phyloP scores from a whole-genome alignment of 2,113 vertebrate genomes.

The Pogonocichla stellata region DNA sequence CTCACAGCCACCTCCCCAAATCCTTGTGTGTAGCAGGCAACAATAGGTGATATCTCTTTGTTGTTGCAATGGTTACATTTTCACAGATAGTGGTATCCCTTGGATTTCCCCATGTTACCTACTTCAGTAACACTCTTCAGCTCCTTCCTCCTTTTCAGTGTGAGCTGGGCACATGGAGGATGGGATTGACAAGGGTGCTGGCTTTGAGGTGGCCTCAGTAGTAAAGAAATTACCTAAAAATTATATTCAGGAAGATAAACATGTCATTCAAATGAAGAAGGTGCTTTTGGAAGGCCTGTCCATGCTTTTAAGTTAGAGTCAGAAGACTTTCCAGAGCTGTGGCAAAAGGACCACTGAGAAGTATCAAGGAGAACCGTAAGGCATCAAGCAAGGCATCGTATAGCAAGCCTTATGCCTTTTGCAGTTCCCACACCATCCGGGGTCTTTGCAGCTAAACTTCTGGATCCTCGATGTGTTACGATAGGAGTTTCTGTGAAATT shows the following conservation, averaged over 20 bases:
- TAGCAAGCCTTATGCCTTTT: neutral
- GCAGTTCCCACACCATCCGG: neutral
- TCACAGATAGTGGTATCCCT: neutral
- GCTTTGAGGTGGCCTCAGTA: neutral
- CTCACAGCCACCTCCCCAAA: neutral
- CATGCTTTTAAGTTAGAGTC: neutral
- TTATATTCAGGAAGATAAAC: neutral
- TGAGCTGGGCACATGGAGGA: neutral
- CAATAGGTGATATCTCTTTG: neutral
- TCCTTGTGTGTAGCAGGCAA: neutral
- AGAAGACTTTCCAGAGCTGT: neutral
- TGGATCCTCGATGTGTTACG: neutral
- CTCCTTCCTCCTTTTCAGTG: neutral
- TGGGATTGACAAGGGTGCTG: neutral
- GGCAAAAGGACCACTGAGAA: neutral
- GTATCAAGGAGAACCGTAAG: accelerated
- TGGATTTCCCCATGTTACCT: neutral
- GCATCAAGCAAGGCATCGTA: neutral
- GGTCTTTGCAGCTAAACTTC: neutral
- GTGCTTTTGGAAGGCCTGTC: neutral
- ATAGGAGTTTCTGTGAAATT: neutral
- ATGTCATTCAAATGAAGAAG: neutral
- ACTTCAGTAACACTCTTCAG: neutral
- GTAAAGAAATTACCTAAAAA: neutral
- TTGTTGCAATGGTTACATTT: neutral